A percentile compares a stretch with the other conserved stretches of the same genome.
Conservation (phyloP, 2,113 vertebrate species). For the Pagrus major region DNA sequence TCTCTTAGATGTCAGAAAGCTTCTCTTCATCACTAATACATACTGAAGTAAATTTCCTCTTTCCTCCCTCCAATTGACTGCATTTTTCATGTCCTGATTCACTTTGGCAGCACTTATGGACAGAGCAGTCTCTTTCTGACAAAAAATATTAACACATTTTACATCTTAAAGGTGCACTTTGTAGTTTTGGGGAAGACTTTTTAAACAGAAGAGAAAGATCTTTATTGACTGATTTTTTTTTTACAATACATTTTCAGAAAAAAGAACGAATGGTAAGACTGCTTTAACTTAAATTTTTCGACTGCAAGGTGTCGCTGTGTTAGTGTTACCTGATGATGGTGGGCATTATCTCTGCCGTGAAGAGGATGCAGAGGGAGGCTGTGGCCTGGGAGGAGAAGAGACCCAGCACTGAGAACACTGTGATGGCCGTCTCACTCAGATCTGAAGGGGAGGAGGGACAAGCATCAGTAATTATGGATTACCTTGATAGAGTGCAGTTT, state of each 20-base stretch:
- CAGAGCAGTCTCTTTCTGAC: not conserved
- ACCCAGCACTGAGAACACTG: slow-evolving; percentile 90
- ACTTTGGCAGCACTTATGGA: not conserved
- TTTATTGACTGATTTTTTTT: too few species aligned
- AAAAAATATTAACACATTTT: not conserved
- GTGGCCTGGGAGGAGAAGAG: slow-evolving; percentile 91
- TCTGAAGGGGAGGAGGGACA: slow-evolving; percentile 73
- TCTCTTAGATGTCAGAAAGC: not conserved
- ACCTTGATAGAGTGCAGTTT: not conserved
- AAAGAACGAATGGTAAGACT: not conserved
- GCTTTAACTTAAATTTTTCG: not conserved
- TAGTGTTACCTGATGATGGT: slow-evolving; percentile 87
- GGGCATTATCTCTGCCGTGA: slow-evolving; percentile 91
- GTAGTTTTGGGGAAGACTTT: too few species aligned
- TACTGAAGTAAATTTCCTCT: not conserved
- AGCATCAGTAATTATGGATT: not conserved
- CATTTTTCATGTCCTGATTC: slow-evolving; percentile 19
- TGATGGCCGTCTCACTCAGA: slow-evolving; percentile 88
- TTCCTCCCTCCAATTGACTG: not conserved
- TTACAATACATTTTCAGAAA: not conserved
- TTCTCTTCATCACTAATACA: not conserved
- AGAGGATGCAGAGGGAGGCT: slow-evolving; percentile 88
- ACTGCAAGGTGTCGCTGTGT: not conserved
- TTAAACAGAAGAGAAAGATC: too few species aligned
- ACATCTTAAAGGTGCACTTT: too few species aligned